A percentile compares a stretch with the other conserved stretches of the same genome.
Conservation (phyloP, 2,888 invertebrate genomes). For the Eristalis pertinax region DNA sequence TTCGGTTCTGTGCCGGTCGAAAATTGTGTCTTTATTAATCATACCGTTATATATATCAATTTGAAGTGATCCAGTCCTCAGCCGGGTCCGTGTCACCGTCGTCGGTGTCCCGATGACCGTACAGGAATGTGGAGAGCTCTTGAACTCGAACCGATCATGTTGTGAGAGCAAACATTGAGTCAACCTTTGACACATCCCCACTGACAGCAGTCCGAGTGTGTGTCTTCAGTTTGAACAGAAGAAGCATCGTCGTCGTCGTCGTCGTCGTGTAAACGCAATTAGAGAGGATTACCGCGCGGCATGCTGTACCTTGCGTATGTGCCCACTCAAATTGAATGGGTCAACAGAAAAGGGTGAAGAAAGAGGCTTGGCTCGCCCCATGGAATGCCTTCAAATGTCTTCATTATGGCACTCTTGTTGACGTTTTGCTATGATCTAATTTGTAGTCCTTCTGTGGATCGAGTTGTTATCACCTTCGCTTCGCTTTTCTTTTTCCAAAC, state of each 20-base stretch:
- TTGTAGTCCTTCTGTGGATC: constrained; percentile 22
- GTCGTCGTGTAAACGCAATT: constrained; percentile 56
- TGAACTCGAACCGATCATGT: constrained; percentile 38
- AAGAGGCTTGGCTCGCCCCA: constrained; percentile 1
- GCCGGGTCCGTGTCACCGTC: too few species aligned
- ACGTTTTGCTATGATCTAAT: constrained; percentile 24
- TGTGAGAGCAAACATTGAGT: constrained; percentile 56
- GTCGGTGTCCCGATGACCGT: not conserved
- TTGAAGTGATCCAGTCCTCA: not conserved
- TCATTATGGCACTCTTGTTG: constrained; percentile 36
- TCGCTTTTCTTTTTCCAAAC: too few species aligned
- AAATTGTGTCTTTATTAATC: constrained; percentile 48
- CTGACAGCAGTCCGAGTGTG: not conserved
- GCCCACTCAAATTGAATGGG: constrained; percentile 56
- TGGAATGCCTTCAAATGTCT: constrained; percentile 21
- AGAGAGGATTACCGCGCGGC: constrained; percentile 53
- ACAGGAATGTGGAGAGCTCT: not conserved
- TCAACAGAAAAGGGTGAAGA: constrained; percentile 44
- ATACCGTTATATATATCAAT: constrained; percentile 36
- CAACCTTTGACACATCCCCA: constrained; percentile 65
- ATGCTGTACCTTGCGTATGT: constrained; percentile 32
- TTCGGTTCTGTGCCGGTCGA: not conserved
- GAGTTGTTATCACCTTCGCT: constrained; percentile 41
- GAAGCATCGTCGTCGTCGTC: not conserved
- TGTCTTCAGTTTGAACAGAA: not conserved